Conservation (phyloP, 2,888 invertebrate species). For the Microctonus brassicae region DNA sequence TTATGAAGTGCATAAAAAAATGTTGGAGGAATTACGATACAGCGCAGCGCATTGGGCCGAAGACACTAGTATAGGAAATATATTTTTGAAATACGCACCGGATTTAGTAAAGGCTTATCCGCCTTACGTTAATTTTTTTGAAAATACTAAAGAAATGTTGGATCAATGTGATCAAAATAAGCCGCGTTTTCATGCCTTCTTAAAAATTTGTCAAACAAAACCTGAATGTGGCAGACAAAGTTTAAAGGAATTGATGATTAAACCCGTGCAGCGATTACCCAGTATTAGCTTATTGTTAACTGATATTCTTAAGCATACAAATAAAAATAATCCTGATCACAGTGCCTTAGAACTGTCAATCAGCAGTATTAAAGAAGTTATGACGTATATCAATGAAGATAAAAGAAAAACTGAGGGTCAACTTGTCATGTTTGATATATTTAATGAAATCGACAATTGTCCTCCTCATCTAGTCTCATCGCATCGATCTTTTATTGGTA, state of each 20-base stretch:
- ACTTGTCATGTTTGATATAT: slow-evolving; percentile 95
- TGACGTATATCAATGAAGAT: slow-evolving; percentile 98
- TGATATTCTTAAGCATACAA: slow-evolving; percentile 95
- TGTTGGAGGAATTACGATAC: slow-evolving; percentile 74
- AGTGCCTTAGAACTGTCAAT: slow-evolving; percentile 86
- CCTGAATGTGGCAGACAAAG: slow-evolving; percentile 97
- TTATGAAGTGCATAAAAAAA: slow-evolving; percentile 89
- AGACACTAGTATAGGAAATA: slow-evolving; percentile 87
- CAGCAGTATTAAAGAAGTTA: slow-evolving; percentile 90
- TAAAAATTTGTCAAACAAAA: slow-evolving; percentile 93
- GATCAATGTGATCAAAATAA: slow-evolving; percentile 91
- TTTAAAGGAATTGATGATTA: slow-evolving; percentile 94
- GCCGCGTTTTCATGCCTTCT: slow-evolving; percentile 97
- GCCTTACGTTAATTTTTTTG: slow-evolving; percentile 98
- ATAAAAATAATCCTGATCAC: slow-evolving; percentile 90
- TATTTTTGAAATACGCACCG: slow-evolving; percentile 88
- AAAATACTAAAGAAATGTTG: slow-evolving; percentile 95
- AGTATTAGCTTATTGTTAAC: slow-evolving; percentile 93
- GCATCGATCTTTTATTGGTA: slow-evolving; percentile 88
- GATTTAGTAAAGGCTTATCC: slow-evolving; percentile 95
- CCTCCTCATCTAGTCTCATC: slow-evolving; percentile 95
- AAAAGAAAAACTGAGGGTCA: slow-evolving; percentile 96
- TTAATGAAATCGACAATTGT: slow-evolving; percentile 98
- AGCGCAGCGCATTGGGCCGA: slow-evolving; percentile 86
- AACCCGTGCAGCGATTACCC: slow-evolving; percentile 97